Base-by-base conservation (phyloP, 2,113 vertebrate genomes). In the Rhinolophus sinicus region DNA sequence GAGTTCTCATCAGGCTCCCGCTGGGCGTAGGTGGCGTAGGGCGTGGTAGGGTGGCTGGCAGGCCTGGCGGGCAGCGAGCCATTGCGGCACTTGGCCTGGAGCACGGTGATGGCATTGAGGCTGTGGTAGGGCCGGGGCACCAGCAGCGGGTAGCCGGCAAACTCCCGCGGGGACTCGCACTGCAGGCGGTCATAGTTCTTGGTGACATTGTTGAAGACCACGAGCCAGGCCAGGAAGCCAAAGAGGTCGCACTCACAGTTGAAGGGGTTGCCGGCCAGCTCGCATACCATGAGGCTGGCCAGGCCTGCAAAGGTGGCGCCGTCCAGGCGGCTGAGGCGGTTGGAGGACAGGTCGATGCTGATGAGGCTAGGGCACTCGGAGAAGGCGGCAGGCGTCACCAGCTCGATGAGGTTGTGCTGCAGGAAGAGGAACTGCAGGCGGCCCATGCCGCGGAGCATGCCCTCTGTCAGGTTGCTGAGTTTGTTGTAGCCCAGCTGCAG, bases 401-500 rank as follows among this genome's bases (percentile, higher is more conserved):
- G 98, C 98, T 99, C 99, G 16, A 99, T 99, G 94, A 99, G 98
- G 98, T 99, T 99, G 98, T 99, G 99, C 98, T 99, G 99, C 94
- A 99, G 98, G 90, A 99, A 99, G 95, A 99, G 99, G 97, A 99
- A 99, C 98, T 99, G 99, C 98, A 99, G 99, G 84, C 99, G 99
- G 65, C 99, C 98, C 98, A 99, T 99, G 76, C 99, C 99, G 0
- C 99, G 98, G 89, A 99, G 95, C 99, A 99, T 99, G 97, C 99
- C 99, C 97, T 99, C 99, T 0, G 99, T 99, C 97, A 99, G 98
- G 98, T 99, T 99, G 89, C 99, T 99, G 90, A 99, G 98, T 97
- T 99, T 99, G 98, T 99, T 99, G 98, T 99, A 99, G 92, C 99
- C 99, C 95, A 99, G 97, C 98, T 99, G 99, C 81, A 99, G 98